Percentiles rank a stretch among this genome's conserved stretches.
phyloP scores from a whole-genome alignment of 2,797 vertebrate species.

The Eremophila alpestris region DNA sequence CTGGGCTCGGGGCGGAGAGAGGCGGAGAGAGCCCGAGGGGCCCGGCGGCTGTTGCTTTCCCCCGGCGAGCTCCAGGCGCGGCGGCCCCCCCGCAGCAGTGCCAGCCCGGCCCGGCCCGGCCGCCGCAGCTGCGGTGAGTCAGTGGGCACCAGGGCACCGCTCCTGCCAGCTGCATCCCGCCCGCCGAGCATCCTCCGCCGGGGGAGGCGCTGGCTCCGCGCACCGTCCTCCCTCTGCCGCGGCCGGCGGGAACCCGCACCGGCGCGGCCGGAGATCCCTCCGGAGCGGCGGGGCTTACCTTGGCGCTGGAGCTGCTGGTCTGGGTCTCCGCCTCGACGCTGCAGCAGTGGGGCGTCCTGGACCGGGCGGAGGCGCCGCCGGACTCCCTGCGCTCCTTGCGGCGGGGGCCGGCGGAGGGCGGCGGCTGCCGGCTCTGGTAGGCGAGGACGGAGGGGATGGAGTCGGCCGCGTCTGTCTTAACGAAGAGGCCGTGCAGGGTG shows the following conservation, averaged over 20 bases:
- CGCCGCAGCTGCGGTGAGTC: not conserved
- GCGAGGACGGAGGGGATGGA: slow-evolving; percentile 85
- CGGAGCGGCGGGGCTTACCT: slow-evolving; percentile 76
- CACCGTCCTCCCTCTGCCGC: not conserved
- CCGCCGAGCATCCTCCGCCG: not conserved
- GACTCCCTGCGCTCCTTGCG: slow-evolving; percentile 62
- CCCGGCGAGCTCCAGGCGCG: not conserved
- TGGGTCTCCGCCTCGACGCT: slow-evolving; percentile 92
- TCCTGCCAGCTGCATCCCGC: not conserved
- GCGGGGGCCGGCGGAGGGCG: slow-evolving; percentile 60
- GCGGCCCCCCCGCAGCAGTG: not conserved
- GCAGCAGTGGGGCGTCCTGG: slow-evolving; percentile 77
- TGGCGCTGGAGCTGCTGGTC: slow-evolving; percentile 84
- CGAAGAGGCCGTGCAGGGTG: slow-evolving; percentile 89
- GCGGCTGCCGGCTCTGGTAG: slow-evolving; percentile 83
- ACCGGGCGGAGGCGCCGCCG: slow-evolving; percentile 28
- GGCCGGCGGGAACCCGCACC: not conserved
- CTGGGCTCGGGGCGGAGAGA: not conserved
- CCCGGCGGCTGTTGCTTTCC: not conserved
- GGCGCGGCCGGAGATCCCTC: not conserved
- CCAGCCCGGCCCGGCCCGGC: not conserved
- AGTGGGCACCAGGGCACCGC: not conserved
- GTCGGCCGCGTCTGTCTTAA: slow-evolving; percentile 92
- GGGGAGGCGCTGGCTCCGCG: not conserved
- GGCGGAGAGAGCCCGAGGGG: not conserved